Percentiles rank a stretch among this genome's conserved stretches.
Conservation (phyloP, 2,797 vertebrate species). For the Nyctalus aviator region DNA sequence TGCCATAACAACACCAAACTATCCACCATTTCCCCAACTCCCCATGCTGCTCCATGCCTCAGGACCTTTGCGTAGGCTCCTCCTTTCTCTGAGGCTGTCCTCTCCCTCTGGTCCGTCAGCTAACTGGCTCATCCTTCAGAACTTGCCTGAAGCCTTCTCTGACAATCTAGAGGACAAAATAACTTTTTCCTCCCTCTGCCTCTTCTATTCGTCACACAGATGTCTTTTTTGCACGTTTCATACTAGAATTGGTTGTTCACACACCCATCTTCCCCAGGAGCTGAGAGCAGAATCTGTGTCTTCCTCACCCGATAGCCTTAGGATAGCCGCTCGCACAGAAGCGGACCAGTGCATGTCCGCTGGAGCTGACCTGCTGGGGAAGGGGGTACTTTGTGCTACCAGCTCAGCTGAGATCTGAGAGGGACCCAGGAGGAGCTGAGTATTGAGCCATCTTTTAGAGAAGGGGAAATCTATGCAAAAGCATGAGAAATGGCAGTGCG, state of each 20-base stretch:
- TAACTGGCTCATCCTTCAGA: not conserved
- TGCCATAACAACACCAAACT: not conserved
- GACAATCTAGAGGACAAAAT: not conserved
- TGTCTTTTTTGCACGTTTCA: not conserved
- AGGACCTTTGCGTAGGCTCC: not conserved
- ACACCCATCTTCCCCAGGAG: not conserved
- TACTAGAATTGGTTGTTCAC: not conserved
- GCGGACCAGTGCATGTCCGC: not conserved
- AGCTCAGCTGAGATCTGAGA: not conserved
- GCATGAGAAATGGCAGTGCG: not conserved
- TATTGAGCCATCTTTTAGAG: not conserved
- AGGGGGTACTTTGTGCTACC: not conserved
- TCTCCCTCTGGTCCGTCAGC: not conserved
- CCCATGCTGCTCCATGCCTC: not conserved
- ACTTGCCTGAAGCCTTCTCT: not conserved
- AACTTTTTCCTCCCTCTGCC: not conserved
- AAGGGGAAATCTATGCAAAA: not conserved
- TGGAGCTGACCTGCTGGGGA: not conserved
- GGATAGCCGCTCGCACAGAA: not conserved
- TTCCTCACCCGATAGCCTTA: not conserved
- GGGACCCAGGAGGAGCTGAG: not conserved
- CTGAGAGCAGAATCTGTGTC: not conserved
- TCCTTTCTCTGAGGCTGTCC: not conserved
- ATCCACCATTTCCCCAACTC: not conserved
- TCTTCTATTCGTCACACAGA: not conserved